A percentile compares a stretch with the other conserved stretches of the same genome.
phyloP scores from a whole-genome alignment of 2,888 invertebrate species.

The Pseudococcus viburni region DNA sequence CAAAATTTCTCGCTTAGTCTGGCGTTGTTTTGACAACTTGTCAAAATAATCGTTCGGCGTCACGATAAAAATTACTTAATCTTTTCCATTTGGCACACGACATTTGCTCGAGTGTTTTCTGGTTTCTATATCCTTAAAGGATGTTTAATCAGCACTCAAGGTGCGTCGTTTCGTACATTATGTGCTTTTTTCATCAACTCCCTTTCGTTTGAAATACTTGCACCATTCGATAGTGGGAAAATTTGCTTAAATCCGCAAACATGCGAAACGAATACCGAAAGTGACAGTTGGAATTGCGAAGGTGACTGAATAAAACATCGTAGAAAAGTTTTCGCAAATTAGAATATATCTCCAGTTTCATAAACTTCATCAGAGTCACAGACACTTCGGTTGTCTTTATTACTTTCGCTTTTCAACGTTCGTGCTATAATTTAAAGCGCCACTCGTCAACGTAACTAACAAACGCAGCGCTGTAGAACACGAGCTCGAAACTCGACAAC shows the following conservation, averaged over 20 bases:
- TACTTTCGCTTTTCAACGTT: conserved; percentile 16
- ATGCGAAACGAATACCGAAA: not conserved
- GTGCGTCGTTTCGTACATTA: not conserved
- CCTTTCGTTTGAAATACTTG: not conserved
- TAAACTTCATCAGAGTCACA: not conserved
- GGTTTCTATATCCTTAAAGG: not conserved
- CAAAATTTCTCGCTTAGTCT: not conserved
- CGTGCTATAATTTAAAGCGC: not conserved
- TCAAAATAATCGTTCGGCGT: conserved; percentile 13
- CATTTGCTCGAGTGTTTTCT: not conserved
- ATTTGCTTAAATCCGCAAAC: not conserved
- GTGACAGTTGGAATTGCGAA: conserved; percentile 5
- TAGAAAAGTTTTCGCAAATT: conserved; percentile 1
- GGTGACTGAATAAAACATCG: not conserved
- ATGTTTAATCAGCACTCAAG: not conserved
- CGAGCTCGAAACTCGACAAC: not conserved
- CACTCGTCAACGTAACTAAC: not conserved
- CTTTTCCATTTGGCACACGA: conserved; percentile 3
- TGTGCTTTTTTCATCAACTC: not conserved
- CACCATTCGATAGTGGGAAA: not conserved
- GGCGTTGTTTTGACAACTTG: conserved; percentile 13
- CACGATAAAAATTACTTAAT: conserved; percentile 32
- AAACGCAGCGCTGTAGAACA: not conserved
- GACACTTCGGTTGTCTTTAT: conserved; percentile 22
- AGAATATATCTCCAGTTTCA: conserved; percentile 1